Base-by-base conservation (phyloP, 1,140 invertebrate genomes). In the Notospermus geniculatus region DNA sequence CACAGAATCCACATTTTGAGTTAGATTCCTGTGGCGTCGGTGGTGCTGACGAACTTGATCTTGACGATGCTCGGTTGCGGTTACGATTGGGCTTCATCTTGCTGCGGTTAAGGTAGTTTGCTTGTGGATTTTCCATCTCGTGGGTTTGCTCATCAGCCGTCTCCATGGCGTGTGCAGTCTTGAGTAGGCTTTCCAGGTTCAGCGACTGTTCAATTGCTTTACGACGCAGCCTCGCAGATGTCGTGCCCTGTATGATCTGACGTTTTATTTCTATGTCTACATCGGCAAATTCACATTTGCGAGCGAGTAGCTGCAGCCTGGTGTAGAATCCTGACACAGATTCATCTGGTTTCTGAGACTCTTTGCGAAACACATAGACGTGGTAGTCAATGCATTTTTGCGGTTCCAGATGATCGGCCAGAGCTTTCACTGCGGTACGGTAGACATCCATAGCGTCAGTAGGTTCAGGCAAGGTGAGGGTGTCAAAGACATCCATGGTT, bases 261-360 rank as follows among this genome's bases (percentile, higher is more conserved):
- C 46, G n/a, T 27, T 50, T 67, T 9, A 43, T 25, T 32, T 65
- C 61, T 13, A 60, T n/a, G 27, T 17, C 22, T 11, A 2, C 15
- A n/a, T 55, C 53, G 13, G n/a, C 27, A 50, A 69, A 69, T 23
- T 62, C 41, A 64, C 65, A 69, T 15, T 23, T 39, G 53, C 62
- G 54, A 1, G 64, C 59, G 30, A 57, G 39, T 25, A 59, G 39
- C 41, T 45, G 17, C 23, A 66, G 29, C 41, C 67, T 30, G 1
- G 64, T 63, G 23, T 65, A 58, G 52, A 57, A 68, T 30, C 54
- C 50, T n/a, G 57, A 61, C 4, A 66, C 52, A 2, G 59, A 55
- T 55, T 66, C 62, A 36, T 9, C n/a, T n/a, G 25, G 5, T 11
- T 1, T 22, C 29, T 68, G 67, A 13, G 5, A 2, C 30, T 43